Base-by-base conservation (phyloP, 2,113 vertebrate genomes). In the Dinomys branickii region DNA sequence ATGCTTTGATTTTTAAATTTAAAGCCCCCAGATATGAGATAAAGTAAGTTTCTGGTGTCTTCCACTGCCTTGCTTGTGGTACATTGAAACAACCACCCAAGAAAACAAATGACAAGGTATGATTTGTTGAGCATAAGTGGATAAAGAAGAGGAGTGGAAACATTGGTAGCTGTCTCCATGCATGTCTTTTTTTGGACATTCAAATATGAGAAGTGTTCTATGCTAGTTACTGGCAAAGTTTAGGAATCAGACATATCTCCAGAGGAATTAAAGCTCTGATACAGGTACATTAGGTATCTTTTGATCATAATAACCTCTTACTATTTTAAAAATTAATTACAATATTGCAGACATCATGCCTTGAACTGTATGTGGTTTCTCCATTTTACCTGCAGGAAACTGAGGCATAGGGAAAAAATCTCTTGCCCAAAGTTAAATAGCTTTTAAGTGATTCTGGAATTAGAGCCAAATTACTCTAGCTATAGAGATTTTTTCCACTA, bases 331-430 rank as follows among this genome's bases (percentile, higher is more conserved):
- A 75, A 85, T 88, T 59, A 59, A 83, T 67, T 58, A n/a, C 20
- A 38, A 41, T 12, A 38, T 38, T 47, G 8, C 47, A 54, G n/a
- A 38, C n/a, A n/a, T 10, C 73, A 80, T 13, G 1, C 33, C 63
- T 69, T 67, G 58, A 73, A 19, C 11, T 78, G 52, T 86, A 71
- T 61, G 52, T 63, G 26, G 28, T 69, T 26, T 24, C 24, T 71
- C 33, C 20, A 44, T 94, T 97, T 93, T 61, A 35, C 9, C 61
- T 33, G 4, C 10, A 88, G 38, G n/a, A 94, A 50, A n/a, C 33
- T 12, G 17, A 73, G 19, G 28, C 41, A 17, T 59, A 86, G 38
- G 16, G 13, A 50, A 78, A 80, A 81, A 33, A 17, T 85, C 35
- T 59, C 20, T 86, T 87, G 20, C 16, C 19, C 22, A 69, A 59